Conservation (phyloP, 2,113 vertebrate species). For the Gadus chalcogrammus region DNA sequence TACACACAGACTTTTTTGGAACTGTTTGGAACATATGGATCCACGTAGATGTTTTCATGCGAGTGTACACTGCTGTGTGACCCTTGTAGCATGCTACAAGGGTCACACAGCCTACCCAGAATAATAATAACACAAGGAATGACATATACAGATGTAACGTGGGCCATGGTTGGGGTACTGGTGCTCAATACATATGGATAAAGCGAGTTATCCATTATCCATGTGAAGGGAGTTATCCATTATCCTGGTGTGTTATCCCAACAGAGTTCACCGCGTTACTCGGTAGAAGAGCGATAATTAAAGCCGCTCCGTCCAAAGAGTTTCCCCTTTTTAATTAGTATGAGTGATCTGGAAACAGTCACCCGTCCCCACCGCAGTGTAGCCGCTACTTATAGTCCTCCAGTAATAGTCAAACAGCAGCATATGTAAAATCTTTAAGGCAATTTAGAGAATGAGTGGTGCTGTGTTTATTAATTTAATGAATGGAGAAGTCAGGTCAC, state of each 20-base stretch:
- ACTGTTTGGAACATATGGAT: too few relatives aligned
- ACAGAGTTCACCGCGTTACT: neutral
- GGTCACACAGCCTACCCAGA: too few relatives aligned
- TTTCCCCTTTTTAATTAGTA: neutral
- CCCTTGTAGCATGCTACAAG: too few relatives aligned
- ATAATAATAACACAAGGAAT: too few relatives aligned
- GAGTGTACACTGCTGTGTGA: too few relatives aligned
- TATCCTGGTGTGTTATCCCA: neutral
- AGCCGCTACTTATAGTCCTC: neutral
- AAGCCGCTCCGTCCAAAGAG: neutral
- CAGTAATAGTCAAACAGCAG: neutral
- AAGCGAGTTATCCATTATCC: too few relatives aligned
- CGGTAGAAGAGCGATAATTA: neutral
- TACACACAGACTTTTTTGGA: too few relatives aligned
- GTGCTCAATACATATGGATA: too few relatives aligned
- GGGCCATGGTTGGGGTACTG: too few relatives aligned
- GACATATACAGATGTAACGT: too few relatives aligned
- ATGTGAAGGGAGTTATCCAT: too few relatives aligned
- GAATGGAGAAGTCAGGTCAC: neutral
- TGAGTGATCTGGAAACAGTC: neutral
- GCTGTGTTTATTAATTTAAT: neutral
- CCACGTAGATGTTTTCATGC: too few relatives aligned
- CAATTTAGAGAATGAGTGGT: neutral
- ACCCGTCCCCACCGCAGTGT: neutral
- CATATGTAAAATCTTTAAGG: conserved; percentile 1